A percentile compares a stretch with the other conserved stretches of the same genome.
Conservation (phyloP, 92 coral and sea anemone genomes). For the Montipora capitata region DNA sequence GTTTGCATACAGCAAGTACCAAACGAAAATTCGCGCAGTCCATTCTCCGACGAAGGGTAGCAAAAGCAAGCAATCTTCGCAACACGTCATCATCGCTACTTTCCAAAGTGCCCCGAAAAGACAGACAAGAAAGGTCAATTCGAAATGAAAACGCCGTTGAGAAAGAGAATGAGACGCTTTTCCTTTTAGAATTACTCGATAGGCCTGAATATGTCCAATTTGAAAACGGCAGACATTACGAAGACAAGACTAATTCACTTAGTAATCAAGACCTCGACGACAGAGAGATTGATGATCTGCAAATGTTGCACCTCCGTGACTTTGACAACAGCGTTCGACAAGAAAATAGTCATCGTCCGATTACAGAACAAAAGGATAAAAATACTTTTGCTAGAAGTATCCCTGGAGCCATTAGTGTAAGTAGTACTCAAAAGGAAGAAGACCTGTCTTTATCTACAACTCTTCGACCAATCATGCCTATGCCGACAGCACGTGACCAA, state of each 20-base stretch:
- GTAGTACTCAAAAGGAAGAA: not conserved
- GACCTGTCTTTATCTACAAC: not conserved
- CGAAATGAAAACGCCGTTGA: not conserved
- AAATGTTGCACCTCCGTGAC: not conserved
- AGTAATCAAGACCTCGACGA: not conserved
- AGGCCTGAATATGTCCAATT: not conserved
- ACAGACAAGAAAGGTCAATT: too few relatives aligned
- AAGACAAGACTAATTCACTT: not conserved
- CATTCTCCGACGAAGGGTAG: not conserved
- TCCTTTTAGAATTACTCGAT: not conserved
- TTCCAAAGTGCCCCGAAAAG: not conserved
- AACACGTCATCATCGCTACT: not conserved
- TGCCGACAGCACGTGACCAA: not conserved
- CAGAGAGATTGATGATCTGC: not conserved
- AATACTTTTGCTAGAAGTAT: not conserved
- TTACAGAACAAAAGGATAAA: not conserved
- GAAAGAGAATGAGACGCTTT: not conserved
- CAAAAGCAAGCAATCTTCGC: not conserved
- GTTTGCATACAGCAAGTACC: not conserved
- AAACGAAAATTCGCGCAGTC: not conserved
- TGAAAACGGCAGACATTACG: not conserved
- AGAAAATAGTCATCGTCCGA: not conserved
- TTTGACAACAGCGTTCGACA: not conserved
- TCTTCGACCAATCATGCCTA: not conserved
- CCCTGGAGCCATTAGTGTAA: not conserved